Base-by-base conservation (phyloP, 2,113 vertebrate species). In the Melanerpes aurifrons region DNA sequence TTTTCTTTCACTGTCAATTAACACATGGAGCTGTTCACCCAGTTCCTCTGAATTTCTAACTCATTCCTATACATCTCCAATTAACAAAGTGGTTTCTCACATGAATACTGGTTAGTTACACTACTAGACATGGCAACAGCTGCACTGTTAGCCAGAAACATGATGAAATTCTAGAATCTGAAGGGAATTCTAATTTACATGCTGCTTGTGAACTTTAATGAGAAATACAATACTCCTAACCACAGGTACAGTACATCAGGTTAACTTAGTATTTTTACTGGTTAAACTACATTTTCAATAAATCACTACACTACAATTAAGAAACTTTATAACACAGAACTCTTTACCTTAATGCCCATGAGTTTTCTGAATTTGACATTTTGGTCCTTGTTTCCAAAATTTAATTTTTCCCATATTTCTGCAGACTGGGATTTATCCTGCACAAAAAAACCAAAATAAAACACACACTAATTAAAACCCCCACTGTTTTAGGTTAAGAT, bases 341-440 rank as follows among this genome's bases (percentile, higher is more conserved):
- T 48, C 95, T 96, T 97, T 96, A 99, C 99, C 98, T 99, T 99
- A 97, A 99, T 99, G 87, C 99, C 99, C 99, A 99, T 99, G 77
- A 99, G 95, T 96, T 99, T 99, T 87, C 99, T 98, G 97, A 99
- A 99, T 97, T 99, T 99, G 47, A 99, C 98, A 89, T 99, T 99
- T 98, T 99, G 99, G 98, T 99, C 99, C 98, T 99, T 99, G 95
- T 99, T 99, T 96, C 99, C 99, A 97, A 99, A 99, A 96, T 99
- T 99, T 11, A 99, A 69, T 63, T 99, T 99, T 95, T 99, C 99
- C 99, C 99, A 99, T 93, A 99, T 98, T 97, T 99, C 99, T 88
- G 99, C 99, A 83, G 99, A 99, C 90, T 99, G 99, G 8, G 99
- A 99, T 95, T 99, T 99, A 95, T 99, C 99, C 99, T 99, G 89